A percentile compares a stretch with the other conserved stretches of the same genome.
Conservation (phyloP, 2,888 invertebrate species). For the Pemphredon lugubris region DNA sequence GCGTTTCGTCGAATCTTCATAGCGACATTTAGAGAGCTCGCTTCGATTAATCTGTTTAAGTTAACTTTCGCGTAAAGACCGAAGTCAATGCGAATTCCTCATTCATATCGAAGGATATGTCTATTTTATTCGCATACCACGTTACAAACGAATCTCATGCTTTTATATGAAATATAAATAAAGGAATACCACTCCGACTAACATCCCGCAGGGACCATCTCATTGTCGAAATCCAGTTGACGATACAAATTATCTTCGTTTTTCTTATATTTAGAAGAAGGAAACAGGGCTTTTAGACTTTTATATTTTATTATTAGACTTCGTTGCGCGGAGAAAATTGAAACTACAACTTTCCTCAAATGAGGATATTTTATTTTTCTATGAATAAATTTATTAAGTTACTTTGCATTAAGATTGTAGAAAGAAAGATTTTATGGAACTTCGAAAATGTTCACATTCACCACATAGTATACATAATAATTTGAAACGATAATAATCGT, state of each 20-base stretch:
- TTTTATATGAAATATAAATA: conserved; percentile 48
- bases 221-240: conserved; percentile 52
- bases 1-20: not conserved
- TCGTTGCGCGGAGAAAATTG: conserved; percentile 5
- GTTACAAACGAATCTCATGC: conserved; percentile 25
- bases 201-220: conserved; percentile 74
- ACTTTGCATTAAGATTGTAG: too few species aligned
- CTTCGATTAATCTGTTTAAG: conserved; percentile 19
- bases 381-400: not conserved
- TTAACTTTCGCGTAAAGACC: not conserved
- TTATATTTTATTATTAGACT: too few species aligned
- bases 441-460: too few species aligned
- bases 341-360: not conserved
- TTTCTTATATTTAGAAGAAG: conserved; percentile 42
- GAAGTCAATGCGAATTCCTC: conserved; percentile 8
- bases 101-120: not conserved
- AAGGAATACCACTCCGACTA: conserved; percentile 45
- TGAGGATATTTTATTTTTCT: too few species aligned
- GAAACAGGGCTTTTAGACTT: conserved; percentile 10
- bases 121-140: conserved; percentile 13
- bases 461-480: too few species aligned
- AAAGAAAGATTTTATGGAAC: too few species aligned
- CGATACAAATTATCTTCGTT: conserved; percentile 45
- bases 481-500: too few species aligned
- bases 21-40: conserved; percentile 1